phyloP scores from a whole-genome alignment of 2,888 invertebrate species.

The Isoperla grammatica region DNA sequence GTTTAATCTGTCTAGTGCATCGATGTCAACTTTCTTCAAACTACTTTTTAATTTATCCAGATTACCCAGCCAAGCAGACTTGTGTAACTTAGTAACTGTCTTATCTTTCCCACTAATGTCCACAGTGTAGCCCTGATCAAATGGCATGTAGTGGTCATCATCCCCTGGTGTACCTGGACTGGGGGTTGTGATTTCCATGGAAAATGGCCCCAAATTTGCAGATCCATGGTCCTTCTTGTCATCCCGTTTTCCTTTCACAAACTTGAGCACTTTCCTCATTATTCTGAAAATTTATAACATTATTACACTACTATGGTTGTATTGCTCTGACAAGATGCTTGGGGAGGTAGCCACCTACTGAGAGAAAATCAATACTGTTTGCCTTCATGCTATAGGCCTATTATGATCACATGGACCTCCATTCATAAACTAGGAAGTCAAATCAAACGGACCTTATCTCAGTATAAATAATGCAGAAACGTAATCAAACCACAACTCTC shows the following conservation, averaged over 20 bases:
- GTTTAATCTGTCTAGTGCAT: conserved; percentile 35
- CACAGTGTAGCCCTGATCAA: conserved; percentile 32
- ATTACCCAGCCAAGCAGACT: conserved; percentile 38
- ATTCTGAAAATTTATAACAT: conserved; percentile 1
- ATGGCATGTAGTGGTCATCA: conserved; percentile 9
- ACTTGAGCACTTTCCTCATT: conserved; percentile 39
- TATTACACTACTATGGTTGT: background rate
- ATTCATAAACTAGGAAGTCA: conserved; percentile 1
- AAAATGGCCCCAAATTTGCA: conserved; percentile 17
- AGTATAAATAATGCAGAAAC: background rate
- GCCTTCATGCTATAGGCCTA: background rate
- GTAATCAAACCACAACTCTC: too few species aligned
- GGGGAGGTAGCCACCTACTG: conserved; percentile 1
- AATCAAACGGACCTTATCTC: conserved; percentile 8
- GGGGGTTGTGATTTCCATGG: conserved; percentile 17
- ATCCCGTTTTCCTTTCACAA: conserved; percentile 38
- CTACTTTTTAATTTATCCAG: conserved; percentile 37
- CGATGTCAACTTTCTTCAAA: conserved; percentile 37
- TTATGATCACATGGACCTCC: conserved; percentile 7
- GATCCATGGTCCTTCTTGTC: conserved; percentile 34
- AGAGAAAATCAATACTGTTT: conserved; percentile 15
- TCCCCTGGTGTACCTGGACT: conserved; percentile 21
- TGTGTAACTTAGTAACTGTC: conserved; percentile 37
- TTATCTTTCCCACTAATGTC: conserved; percentile 38
- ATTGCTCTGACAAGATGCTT: conserved; percentile 9